Evolutionary conservation across 2,113 vertebrate genomes (phyloP).

Genomic region (Lamprotornis superbus): DNA sequence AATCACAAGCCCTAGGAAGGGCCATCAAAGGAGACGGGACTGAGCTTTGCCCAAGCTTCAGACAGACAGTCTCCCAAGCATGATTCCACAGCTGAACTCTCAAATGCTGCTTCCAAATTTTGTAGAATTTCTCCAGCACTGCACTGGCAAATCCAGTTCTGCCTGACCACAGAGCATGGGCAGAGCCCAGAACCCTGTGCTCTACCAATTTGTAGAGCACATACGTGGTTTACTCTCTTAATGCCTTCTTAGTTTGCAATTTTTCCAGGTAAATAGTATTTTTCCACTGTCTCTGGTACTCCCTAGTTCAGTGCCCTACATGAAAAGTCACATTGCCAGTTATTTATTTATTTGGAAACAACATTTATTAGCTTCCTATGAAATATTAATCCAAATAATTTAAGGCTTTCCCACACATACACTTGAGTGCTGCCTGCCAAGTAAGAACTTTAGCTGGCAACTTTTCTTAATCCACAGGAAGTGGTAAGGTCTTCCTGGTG

Average conservation of each 20-base stretch:
- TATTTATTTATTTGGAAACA: neutral
- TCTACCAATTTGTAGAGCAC: neutral
- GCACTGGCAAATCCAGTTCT: neutral
- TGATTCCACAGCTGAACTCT: neutral
- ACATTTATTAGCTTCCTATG: neutral
- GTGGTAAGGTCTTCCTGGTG: neutral
- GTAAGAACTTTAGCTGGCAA: neutral
- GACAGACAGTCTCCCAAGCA: neutral
- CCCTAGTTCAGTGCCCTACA: neutral
- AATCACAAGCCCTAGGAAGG: accelerated
- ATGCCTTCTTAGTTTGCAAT: neutral
- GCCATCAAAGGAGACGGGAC: neutral
- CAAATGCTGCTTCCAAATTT: neutral
- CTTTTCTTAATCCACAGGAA: neutral
- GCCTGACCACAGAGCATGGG: neutral
- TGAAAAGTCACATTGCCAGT: neutral
- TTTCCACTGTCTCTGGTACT: neutral
- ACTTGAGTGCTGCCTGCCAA: neutral
- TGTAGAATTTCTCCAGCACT: neutral
- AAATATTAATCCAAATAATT: neutral
- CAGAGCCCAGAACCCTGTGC: neutral
- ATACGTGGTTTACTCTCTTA: neutral
- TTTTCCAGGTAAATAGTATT: neutral
- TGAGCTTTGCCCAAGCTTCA: neutral
- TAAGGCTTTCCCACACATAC: neutral